Evolutionary conservation across 2,888 invertebrate genomes (phyloP).

Genomic region (Chymomyza procnemis): DNA sequence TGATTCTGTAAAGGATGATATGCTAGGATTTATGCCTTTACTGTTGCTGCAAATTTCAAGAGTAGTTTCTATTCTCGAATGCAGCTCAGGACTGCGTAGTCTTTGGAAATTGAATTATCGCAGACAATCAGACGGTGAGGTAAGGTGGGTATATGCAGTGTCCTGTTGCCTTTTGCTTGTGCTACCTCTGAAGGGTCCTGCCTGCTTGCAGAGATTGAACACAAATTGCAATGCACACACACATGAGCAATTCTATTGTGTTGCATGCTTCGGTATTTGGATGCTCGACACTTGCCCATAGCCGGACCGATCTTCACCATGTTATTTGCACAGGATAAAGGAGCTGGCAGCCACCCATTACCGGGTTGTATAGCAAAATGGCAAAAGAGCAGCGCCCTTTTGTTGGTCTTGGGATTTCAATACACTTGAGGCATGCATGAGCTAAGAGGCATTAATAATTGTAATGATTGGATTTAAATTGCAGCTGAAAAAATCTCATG

Average conservation of each 20-base stretch:
- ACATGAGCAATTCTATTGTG: neutral
- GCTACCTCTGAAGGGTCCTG: neutral
- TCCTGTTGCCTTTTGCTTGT: neutral
- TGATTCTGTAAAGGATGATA: neutral
- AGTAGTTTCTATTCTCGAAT: neutral
- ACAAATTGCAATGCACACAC: neutral
- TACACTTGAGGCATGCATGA: conserved; percentile 45
- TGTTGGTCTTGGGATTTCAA: conserved; percentile 12
- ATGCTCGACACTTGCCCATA: neutral
- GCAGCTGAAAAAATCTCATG: conserved; percentile 21
- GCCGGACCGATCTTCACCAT: neutral
- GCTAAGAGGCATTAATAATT: conserved; percentile 51
- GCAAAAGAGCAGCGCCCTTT: neutral
- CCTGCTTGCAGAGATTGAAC: neutral
- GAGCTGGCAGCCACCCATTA: neutral
- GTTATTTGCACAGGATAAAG: neutral
- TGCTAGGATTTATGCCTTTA: neutral
- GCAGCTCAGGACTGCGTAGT: neutral
- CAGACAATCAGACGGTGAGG: neutral
- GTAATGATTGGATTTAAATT: conserved; percentile 69
- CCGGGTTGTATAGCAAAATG: neutral
- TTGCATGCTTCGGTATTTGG: neutral
- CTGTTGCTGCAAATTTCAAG: neutral
- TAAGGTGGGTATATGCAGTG: neutral
- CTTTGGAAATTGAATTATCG: neutral